Evolutionary conservation across 2,113 vertebrate genomes (phyloP).

Genomic region (Montifringilla adamsi): DNA sequence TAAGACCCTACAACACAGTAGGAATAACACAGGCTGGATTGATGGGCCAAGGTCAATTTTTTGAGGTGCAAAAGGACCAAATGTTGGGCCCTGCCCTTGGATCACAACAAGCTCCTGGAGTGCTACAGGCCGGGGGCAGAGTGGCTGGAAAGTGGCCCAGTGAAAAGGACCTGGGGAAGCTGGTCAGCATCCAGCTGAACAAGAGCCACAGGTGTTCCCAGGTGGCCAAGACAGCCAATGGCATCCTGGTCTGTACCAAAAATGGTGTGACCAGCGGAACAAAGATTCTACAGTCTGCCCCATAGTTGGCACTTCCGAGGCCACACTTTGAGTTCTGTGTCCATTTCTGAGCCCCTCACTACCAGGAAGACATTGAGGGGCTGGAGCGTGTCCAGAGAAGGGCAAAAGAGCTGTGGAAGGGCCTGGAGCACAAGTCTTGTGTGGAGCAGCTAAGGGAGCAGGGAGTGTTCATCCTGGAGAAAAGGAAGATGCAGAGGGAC

Average conservation of each 20-base stretch:
- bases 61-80: background rate
- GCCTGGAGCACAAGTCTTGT: background rate
- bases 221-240: background rate
- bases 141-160: background rate
- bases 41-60: background rate
- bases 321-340: background rate
- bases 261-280: background rate
- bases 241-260: background rate
- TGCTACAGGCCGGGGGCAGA: background rate
- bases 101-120: background rate
- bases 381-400: background rate
- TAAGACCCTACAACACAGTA: background rate
- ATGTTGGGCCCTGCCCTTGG: background rate
- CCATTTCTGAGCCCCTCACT: background rate
- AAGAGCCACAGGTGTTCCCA: background rate
- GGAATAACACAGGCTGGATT: background rate
- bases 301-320: rapidly evolving
- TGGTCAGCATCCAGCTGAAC: background rate
- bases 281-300: background rate
- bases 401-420: background rate
- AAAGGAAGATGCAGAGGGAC: background rate
- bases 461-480: background rate
- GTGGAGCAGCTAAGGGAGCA: background rate
- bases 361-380: background rate
- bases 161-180: background rate